phyloP scores from a whole-genome alignment of 2,797 vertebrate genomes.

The Siniperca obscura region DNA sequence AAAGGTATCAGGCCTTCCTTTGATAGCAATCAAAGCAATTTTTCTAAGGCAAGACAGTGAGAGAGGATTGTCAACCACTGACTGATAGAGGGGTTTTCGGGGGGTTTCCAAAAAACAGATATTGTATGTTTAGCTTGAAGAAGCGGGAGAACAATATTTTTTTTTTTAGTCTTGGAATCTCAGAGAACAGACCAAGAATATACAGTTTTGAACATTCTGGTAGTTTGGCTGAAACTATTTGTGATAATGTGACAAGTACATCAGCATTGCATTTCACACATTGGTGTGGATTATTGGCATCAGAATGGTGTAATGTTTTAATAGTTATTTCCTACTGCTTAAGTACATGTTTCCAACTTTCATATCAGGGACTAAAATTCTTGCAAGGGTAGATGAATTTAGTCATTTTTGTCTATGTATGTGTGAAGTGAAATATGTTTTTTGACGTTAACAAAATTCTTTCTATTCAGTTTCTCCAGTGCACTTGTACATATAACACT shows the following conservation, averaged over 20 bases:
- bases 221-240: no score
- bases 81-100: not conserved
- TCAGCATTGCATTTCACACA: not conserved
- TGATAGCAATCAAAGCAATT: no score
- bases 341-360: not conserved
- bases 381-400: not conserved
- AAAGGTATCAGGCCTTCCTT: no score
- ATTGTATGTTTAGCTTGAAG: no score
- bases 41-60: no score
- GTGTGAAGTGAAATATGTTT: not conserved
- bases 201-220: no score
- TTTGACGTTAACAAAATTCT: not conserved
- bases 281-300: not conserved
- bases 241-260: no score
- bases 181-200: no score
- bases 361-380: not conserved
- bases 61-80: not conserved
- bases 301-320: no score
- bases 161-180: no score
- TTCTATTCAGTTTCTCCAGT: not conserved
- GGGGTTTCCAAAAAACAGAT: no score
- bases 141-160: no score
- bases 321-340: not conserved
- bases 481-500: not conserved
- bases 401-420: not conserved